Conservation (phyloP, 2,888 invertebrate species). For the Leucoma salicis region DNA sequence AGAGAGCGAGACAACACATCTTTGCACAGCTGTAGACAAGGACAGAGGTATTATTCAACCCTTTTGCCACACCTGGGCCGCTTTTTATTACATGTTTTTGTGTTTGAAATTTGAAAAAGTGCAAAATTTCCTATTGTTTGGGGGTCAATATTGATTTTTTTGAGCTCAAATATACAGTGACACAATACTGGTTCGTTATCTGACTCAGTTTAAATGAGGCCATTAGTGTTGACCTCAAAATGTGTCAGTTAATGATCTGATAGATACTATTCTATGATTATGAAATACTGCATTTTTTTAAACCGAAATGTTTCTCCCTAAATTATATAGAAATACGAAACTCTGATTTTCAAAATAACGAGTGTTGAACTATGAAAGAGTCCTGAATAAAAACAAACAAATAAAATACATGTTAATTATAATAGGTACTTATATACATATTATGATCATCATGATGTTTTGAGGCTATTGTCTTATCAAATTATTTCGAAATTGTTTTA, state of each 20-base stretch:
- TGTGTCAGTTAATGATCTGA: conserved; percentile 35
- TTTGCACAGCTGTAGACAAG: conserved; percentile 36
- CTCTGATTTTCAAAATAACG: too few species aligned
- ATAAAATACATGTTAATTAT: too few species aligned
- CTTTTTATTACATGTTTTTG: conserved; percentile 53
- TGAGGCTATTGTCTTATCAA: too few species aligned
- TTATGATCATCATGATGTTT: too few species aligned
- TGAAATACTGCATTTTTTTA: conserved; percentile 5
- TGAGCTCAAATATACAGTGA: conserved; percentile 44
- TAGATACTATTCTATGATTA: conserved; percentile 3
- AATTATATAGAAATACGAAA: too few species aligned
- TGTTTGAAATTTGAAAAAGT: conserved; percentile 71
- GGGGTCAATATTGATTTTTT: conserved; percentile 79
- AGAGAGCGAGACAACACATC: conserved; percentile 48
- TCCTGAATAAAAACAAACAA: too few species aligned
- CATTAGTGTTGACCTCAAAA: conserved; percentile 57
- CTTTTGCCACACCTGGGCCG: conserved; percentile 75
- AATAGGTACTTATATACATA: too few species aligned
- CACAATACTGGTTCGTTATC: conserved; percentile 75
- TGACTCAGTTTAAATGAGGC: conserved; percentile 57
- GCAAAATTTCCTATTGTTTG: conserved; percentile 71
- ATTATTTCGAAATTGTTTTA: too few species aligned
- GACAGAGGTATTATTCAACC: conserved; percentile 54
- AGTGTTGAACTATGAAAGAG: too few species aligned
- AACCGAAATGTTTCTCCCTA: too few species aligned